Evolutionary conservation across 2,888 invertebrate species (phyloP).

Genomic region (Tridacna gigas): DNA sequence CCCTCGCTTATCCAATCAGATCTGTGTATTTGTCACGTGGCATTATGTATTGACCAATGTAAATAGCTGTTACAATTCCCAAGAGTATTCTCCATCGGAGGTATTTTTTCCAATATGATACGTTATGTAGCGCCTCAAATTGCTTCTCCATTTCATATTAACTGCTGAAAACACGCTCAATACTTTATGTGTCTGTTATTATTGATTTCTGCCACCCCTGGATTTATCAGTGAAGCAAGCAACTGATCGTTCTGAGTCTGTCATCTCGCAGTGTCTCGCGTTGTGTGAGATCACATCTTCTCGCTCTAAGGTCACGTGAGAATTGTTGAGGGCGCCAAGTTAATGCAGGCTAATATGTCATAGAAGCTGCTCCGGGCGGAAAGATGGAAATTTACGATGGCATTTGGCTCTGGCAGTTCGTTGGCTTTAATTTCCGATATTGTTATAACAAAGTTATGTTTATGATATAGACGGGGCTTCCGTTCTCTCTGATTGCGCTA

Average conservation of each 20-base stretch:
- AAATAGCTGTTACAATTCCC: conserved; percentile 30
- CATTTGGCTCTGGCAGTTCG: conserved; percentile 30
- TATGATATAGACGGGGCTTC: conserved; percentile 44
- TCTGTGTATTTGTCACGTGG: conserved; percentile 17
- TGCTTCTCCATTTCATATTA: conserved; percentile 57
- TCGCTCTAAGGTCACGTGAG: conserved; percentile 54
- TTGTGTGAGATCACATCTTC: conserved; percentile 38
- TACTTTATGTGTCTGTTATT: conserved; percentile 50
- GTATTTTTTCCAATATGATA: conserved; percentile 21
- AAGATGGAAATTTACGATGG: conserved; percentile 46
- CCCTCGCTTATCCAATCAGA: conserved; percentile 43
- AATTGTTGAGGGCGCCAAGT: conserved; percentile 44
- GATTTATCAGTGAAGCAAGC: conserved; percentile 60
- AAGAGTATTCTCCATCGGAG: conserved; percentile 19
- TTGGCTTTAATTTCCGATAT: conserved; percentile 56
- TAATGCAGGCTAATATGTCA: conserved; percentile 50
- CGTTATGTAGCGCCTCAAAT: conserved; percentile 35
- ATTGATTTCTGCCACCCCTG: conserved; percentile 55
- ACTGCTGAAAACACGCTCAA: conserved; percentile 43
- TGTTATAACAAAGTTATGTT: conserved; percentile 58
- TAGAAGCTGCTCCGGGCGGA: conserved; percentile 35
- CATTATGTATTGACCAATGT: conserved; percentile 36
- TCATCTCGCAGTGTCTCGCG: conserved; percentile 48
- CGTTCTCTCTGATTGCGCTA: not conserved
- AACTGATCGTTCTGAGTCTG: conserved; percentile 56